phyloP scores from a whole-genome alignment of 1,140 invertebrate species.

The Rhopalosiphum padi region DNA sequence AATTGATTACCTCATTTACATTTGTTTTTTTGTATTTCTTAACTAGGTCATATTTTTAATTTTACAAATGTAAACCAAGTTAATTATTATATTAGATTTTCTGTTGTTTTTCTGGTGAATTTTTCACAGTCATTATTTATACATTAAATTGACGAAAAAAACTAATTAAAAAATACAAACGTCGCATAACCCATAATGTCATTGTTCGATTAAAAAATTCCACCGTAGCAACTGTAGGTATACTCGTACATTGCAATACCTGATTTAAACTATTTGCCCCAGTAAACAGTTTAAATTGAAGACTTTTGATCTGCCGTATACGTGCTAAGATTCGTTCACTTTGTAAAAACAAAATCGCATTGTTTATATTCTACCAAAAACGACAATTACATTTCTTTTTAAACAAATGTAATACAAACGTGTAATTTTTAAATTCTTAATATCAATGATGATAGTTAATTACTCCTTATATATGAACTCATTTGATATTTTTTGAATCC shows the following conservation, averaged over 20 bases:
- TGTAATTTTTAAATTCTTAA: background rate
- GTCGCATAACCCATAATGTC: background rate
- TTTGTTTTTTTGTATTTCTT: background rate
- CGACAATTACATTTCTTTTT: too few relatives aligned
- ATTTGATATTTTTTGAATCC: background rate
- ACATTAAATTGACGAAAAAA: background rate
- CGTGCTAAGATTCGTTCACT: background rate
- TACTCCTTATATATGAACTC: background rate
- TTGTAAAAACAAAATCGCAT: background rate
- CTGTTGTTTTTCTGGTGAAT: background rate
- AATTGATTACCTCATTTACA: conserved; percentile 3
- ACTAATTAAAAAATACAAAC: background rate
- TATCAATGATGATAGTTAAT: background rate
- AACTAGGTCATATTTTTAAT: conserved; percentile 2
- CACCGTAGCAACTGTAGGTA: background rate
- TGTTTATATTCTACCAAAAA: background rate
- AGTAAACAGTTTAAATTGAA: background rate
- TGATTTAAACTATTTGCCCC: background rate
- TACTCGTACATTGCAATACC: background rate
- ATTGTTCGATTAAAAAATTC: background rate
- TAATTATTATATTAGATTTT: background rate
- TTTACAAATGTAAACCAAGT: background rate
- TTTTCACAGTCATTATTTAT: background rate
- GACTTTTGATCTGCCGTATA: background rate
- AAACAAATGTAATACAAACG: too few relatives aligned